Percentiles rank a stretch among this genome's conserved stretches.
These are phyloP conservation scores for Magallana angulata DNA, from an alignment of 1,140 invertebrate species.

Conservation along the genomic window DNA sequence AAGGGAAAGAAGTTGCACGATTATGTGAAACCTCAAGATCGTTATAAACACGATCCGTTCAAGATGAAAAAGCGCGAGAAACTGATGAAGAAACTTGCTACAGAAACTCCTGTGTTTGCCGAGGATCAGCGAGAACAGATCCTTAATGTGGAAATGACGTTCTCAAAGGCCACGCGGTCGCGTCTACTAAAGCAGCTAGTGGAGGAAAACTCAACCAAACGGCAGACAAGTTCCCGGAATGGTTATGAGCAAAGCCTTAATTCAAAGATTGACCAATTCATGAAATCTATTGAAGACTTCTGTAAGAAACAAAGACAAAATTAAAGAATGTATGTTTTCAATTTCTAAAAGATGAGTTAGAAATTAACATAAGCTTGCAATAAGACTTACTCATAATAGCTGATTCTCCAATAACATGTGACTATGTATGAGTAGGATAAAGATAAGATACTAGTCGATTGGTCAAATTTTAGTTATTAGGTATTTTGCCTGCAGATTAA, in stretches of 20 bases:
- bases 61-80: constrained; percentile 50
- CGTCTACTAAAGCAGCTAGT: constrained; percentile 53
- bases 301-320: constrained; percentile 1
- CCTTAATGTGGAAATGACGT: constrained; percentile 27
- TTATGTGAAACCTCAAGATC: constrained; percentile 54
- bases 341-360: too few species aligned
- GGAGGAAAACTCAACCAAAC: constrained; percentile 40
- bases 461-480: too few species aligned
- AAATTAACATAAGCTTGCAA: too few species aligned
- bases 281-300: constrained; percentile 27
- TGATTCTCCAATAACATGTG: too few species aligned
- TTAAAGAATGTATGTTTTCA: not conserved
- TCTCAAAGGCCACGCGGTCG: constrained; percentile 49
- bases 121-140: constrained; percentile 40
- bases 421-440: too few species aligned
- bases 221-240: not conserved
- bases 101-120: constrained; percentile 31
- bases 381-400: too few species aligned
- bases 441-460: too few species aligned
- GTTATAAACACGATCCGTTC: constrained; percentile 58
- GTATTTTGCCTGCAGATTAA: too few species aligned
- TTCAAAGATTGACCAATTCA: not conserved
- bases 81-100: constrained; percentile 50
- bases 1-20: constrained; percentile 49
- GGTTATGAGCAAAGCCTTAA: not conserved